Conservation (phyloP, 1,140 invertebrate genomes). For the Listronotus bonariensis region DNA sequence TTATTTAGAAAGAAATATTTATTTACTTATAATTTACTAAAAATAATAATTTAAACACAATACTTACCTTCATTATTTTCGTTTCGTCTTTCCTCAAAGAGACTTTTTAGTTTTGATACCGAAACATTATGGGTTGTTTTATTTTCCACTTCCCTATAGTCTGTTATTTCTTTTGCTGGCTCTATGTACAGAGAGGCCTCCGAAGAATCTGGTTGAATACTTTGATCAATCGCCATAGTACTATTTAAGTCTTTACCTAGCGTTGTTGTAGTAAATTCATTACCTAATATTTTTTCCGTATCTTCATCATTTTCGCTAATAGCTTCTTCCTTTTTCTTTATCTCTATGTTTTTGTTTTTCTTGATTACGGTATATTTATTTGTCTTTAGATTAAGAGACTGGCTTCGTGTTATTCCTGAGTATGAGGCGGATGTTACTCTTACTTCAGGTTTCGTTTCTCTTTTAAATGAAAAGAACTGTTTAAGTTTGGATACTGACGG, state of each 20-base stretch:
- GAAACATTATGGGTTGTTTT: conserved; percentile 10
- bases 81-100: conserved; percentile 22
- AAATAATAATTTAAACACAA: background rate
- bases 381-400: background rate
- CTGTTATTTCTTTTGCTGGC: conserved; percentile 11
- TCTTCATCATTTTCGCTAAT: conserved; percentile 7
- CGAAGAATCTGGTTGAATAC: background rate
- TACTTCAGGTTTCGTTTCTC: conserved; percentile 9
- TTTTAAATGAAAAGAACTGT: conserved; percentile 28
- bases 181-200: background rate
- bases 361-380: background rate
- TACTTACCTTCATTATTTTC: conserved; percentile 28
- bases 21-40: too few relatives aligned
- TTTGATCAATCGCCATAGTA: background rate
- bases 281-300: background rate
- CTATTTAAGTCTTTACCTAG: background rate
- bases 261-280: background rate
- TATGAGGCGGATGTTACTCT: background rate
- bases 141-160: conserved; percentile 6
- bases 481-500: conserved; percentile 25
- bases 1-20: too few relatives aligned
- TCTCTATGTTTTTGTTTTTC: background rate
- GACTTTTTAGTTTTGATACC: conserved; percentile 25
- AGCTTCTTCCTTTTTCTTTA: background rate
- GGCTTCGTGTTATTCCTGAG: background rate